These are phyloP conservation scores for Dufourea novaeangliae DNA, from an alignment of 1,140 invertebrate species.

Conservation along the genomic window DNA sequence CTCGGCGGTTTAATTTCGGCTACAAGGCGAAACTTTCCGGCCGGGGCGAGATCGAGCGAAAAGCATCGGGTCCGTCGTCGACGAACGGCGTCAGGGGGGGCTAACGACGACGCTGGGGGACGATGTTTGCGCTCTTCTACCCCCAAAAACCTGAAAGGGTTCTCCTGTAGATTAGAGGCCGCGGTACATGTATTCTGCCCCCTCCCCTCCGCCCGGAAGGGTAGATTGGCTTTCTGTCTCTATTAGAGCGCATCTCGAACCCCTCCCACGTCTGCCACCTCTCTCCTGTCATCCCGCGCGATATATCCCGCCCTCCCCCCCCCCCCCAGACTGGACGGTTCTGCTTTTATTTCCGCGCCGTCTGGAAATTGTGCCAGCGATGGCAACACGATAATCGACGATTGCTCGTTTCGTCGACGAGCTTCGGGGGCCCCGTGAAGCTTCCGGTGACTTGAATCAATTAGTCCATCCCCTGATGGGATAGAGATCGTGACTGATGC, in stretches of 20 bases:
- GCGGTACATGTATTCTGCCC: conserved; percentile 56
- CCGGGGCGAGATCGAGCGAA: conserved; percentile 58
- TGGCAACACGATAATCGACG: conserved; percentile 16
- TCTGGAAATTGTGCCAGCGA: conserved; percentile 21
- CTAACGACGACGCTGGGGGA: conserved; percentile 40
- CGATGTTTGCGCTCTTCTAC: conserved; percentile 71
- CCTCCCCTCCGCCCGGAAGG: too few relatives aligned
- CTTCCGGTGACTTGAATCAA: conserved; percentile 4
- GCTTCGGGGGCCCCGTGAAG: background rate
- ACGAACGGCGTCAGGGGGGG: background rate
- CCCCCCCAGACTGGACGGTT: background rate
- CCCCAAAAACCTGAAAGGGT: conserved; percentile 76
- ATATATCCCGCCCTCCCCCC: background rate
- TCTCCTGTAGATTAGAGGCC: conserved; percentile 72
- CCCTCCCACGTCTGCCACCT: conserved; percentile 3
- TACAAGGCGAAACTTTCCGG: conserved; percentile 72
- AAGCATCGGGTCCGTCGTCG: conserved; percentile 20
- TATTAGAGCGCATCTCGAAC: conserved; percentile 57
- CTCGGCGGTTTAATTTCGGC: conserved; percentile 72
- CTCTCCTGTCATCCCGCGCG: background rate
- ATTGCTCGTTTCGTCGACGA: background rate
- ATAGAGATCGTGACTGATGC: too few relatives aligned
- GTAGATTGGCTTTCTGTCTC: conserved; percentile 68
- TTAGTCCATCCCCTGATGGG: background rate
- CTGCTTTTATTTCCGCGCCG: conserved; percentile 2